phyloP scores from a whole-genome alignment of 2,113 vertebrate genomes.

The Hydropotes inermis region DNA sequence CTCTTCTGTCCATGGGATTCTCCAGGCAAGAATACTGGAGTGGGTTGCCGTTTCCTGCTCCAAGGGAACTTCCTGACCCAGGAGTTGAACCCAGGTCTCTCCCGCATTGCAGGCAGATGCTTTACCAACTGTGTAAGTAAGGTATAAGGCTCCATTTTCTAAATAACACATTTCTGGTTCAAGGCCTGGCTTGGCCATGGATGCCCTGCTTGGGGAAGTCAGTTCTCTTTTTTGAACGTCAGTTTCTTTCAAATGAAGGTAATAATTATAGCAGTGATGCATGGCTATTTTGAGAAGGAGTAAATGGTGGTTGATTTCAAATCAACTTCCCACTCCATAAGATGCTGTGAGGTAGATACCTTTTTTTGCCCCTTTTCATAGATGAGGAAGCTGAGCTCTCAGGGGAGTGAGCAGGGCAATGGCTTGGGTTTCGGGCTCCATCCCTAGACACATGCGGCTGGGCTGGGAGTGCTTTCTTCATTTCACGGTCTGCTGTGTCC shows the following conservation, averaged over 20 bases:
- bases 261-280: background rate
- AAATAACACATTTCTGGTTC: background rate
- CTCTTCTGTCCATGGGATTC: background rate
- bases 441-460: background rate
- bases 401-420: background rate
- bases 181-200: background rate
- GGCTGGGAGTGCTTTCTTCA: background rate
- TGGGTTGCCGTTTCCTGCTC: background rate
- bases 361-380: background rate
- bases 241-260: background rate
- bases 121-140: background rate
- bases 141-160: background rate
- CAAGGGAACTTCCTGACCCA: background rate
- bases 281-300: background rate
- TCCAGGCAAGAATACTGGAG: background rate
- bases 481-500: background rate
- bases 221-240: background rate
- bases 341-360: background rate
- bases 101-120: background rate
- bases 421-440: background rate
- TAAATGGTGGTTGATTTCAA: background rate
- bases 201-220: background rate
- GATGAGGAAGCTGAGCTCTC: background rate
- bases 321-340: background rate
- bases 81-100: background rate